Conservation (phyloP, 2,888 invertebrate species). For the Xanthostigma xanthostigma region DNA sequence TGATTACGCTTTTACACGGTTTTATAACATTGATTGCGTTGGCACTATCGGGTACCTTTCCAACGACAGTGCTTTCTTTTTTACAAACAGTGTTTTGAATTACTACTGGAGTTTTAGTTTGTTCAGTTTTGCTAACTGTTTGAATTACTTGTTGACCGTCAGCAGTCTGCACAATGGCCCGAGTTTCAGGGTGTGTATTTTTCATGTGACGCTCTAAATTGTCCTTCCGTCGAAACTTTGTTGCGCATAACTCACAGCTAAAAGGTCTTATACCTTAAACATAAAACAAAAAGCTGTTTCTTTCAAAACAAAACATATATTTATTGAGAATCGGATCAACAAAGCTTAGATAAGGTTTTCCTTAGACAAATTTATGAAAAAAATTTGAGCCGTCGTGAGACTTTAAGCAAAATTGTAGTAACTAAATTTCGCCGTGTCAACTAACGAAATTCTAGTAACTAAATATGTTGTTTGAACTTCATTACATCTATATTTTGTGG, state of each 20-base stretch:
- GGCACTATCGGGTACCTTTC: conserved; percentile 21
- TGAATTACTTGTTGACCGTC: background rate
- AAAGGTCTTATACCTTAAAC: conserved; percentile 47
- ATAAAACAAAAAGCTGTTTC: too few species aligned
- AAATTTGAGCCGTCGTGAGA: too few species aligned
- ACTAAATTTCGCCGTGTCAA: too few species aligned
- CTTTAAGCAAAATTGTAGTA: too few species aligned
- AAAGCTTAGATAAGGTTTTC: too few species aligned
- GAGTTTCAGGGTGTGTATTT: conserved; percentile 50
- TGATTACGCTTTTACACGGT: conserved; percentile 15
- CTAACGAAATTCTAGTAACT: too few species aligned
- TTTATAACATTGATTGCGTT: conserved; percentile 30
- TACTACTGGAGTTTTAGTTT: background rate
- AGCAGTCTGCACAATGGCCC: conserved; percentile 15
- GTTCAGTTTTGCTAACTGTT: background rate
- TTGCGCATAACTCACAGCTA: conserved; percentile 53
- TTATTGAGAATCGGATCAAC: too few species aligned
- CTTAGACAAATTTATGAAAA: too few species aligned
- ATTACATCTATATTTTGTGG: background rate
- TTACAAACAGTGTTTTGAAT: background rate
- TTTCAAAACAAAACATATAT: too few species aligned
- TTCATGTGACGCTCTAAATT: conserved; percentile 62
- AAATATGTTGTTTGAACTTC: too few species aligned
- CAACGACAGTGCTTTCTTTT: background rate
- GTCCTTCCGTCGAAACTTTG: conserved; percentile 59